These are phyloP conservation scores for Galaxea fascicularis DNA, from an alignment of 92 coral and sea anemone genomes.

Conservation along the genomic window DNA sequence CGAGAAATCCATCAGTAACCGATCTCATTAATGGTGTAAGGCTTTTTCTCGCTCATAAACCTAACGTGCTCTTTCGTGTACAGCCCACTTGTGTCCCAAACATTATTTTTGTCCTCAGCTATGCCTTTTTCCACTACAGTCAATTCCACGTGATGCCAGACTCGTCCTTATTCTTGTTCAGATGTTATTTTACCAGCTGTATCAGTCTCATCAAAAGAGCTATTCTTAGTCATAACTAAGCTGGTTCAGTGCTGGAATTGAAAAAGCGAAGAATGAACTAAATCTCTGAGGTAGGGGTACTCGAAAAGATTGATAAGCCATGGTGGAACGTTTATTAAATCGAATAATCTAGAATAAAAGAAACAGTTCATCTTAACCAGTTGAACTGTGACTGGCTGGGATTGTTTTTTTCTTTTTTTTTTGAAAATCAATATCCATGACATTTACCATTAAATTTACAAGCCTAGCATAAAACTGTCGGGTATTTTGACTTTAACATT, in stretches of 20 bases:
- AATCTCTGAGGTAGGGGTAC: neutral
- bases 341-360: slow-evolving; percentile 7
- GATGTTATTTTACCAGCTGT: neutral
- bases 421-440: no score
- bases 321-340: neutral
- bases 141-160: neutral
- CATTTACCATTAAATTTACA: neutral
- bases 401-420: no score
- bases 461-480: neutral
- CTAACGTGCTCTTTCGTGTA: neutral
- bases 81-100: neutral
- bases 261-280: neutral
- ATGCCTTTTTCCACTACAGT: neutral
- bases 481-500: neutral
- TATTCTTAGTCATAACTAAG: no score
- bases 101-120: no score
- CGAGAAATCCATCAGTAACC: neutral
- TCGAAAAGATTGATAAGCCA: neutral
- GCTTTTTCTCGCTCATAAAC: neutral
- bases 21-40: neutral
- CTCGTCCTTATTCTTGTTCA: neutral
- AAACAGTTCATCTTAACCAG: neutral
- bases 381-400: no score
- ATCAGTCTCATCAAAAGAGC: neutral
- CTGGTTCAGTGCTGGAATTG: no score